Evolutionary conservation across 2,888 invertebrate species (phyloP), one percentile per base, ranked within the genome.

Genomic region (Ypsolopha sequella): DNA sequence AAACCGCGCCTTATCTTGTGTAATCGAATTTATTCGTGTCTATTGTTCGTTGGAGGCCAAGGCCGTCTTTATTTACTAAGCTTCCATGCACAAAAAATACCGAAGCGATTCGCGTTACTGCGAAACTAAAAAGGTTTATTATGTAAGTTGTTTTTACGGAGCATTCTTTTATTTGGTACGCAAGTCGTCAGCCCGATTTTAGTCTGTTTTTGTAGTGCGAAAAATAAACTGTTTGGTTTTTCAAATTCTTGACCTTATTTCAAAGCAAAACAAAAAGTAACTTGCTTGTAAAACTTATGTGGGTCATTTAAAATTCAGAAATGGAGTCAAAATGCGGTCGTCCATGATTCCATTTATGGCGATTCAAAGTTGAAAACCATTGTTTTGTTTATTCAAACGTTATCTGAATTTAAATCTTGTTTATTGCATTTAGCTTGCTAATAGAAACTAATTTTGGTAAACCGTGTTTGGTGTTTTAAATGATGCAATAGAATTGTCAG

Each of bases 21-120:
- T 33, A 52, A 52, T 50, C 77, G 74, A 80, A 80, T 84, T 80
- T 76, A 68, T 77, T 73, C 76, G 69, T 74, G 73, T 74, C 78
- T 70, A 82, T 82, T 84, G 80, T 84, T 70, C 66, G 57, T 55
- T 58, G 65, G 74, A 73, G 80, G 82, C 81, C 85, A 85, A 86
- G 85, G 85, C 66, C 79, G 68, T 58, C 49, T 62, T 68, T 86
- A 84, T 86, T 86, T 84, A 85, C 81, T 75, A 71, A 71, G 71
- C 41, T 24, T 39, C 10, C 14, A 39, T 41, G 48, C 35, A 34
- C 24, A 33, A 11, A 47, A 47, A 47, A 47, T 14, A 10, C 47
- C 47, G 7, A 14, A 7, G 13, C 24, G 24, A 24, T 24, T 24
- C 24, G 24, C 24, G 2, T 39, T 39, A n/a, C 39, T 39, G 11